These are phyloP conservation scores for Tokudaia tokunoshimensis DNA, from an alignment of 2,797 vertebrate species.

Conservation along the genomic window DNA sequence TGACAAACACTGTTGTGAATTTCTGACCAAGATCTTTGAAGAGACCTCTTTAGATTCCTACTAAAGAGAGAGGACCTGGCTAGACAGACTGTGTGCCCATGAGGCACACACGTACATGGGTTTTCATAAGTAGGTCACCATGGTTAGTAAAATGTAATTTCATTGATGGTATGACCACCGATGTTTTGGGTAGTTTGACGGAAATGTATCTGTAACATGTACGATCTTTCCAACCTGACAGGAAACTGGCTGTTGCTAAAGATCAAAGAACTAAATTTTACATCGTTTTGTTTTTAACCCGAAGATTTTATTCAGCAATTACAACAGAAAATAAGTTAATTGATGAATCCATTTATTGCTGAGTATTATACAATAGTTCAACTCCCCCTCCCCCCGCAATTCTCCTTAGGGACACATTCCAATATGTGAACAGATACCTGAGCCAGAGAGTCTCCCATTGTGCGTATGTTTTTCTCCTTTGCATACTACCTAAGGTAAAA, in stretches of 20 bases:
- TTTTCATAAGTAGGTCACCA: not conserved
- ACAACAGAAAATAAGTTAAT: not conserved
- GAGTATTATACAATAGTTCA: not conserved
- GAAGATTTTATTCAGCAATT: constrained; percentile 13
- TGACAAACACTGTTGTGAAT: not conserved
- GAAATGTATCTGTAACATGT: not conserved
- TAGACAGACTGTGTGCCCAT: not conserved
- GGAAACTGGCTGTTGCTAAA: not conserved
- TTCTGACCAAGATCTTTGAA: constrained; percentile 16
- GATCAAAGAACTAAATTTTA: not conserved
- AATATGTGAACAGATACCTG: not conserved
- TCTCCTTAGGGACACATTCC: not conserved
- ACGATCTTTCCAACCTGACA: not conserved
- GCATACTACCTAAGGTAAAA: not conserved
- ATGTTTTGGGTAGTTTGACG: not conserved
- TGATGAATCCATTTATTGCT: not conserved
- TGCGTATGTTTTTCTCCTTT: not conserved
- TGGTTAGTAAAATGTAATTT: not conserved
- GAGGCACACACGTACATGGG: too few relatives aligned
- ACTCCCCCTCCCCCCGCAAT: too few relatives aligned
- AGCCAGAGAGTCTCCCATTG: too few relatives aligned
- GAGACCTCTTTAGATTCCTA: not conserved
- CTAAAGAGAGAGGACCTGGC: not conserved
- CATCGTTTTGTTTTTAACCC: not conserved
- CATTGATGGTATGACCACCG: not conserved